These are phyloP conservation scores for Campoplex nolae DNA, from an alignment of 2,888 invertebrate species.

Conservation along the genomic window DNA sequence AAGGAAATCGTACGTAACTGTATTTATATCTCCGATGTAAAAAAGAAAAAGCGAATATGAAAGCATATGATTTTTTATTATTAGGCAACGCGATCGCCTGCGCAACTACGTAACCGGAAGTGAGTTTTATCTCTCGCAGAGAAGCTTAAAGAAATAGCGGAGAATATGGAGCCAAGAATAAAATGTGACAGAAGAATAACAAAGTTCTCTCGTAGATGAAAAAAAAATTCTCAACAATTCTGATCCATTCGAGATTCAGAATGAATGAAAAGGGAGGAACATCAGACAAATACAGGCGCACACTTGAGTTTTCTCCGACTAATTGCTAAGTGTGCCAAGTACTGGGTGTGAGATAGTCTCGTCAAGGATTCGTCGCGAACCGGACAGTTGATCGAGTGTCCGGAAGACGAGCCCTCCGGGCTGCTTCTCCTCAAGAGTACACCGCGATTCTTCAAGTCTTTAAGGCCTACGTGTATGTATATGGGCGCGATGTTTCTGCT, in stretches of 20 bases:
- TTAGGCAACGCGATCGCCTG: background rate
- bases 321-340: slow-evolving; percentile 40
- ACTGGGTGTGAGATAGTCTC: slow-evolving; percentile 36
- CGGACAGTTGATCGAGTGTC: slow-evolving; percentile 22
- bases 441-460: background rate
- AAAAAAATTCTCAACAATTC: background rate
- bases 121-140: background rate
- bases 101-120: background rate
- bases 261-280: background rate
- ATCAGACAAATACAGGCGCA: too few relatives aligned
- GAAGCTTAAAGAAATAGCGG: background rate
- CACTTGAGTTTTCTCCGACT: background rate
- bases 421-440: slow-evolving; percentile 17
- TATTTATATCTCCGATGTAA: background rate
- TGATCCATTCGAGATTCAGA: background rate
- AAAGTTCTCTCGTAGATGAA: too few relatives aligned
- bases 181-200: too few relatives aligned
- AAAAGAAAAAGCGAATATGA: background rate
- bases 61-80: background rate
- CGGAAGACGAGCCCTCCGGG: slow-evolving; percentile 42
- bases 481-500: slow-evolving; percentile 6
- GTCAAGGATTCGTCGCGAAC: background rate
- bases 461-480: background rate
- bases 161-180: background rate
- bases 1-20: slow-evolving; percentile 1